Percentiles rank a stretch among this genome's conserved stretches.
phyloP scores from a whole-genome alignment of 2,797 vertebrate species.

The Todus mexicanus region DNA sequence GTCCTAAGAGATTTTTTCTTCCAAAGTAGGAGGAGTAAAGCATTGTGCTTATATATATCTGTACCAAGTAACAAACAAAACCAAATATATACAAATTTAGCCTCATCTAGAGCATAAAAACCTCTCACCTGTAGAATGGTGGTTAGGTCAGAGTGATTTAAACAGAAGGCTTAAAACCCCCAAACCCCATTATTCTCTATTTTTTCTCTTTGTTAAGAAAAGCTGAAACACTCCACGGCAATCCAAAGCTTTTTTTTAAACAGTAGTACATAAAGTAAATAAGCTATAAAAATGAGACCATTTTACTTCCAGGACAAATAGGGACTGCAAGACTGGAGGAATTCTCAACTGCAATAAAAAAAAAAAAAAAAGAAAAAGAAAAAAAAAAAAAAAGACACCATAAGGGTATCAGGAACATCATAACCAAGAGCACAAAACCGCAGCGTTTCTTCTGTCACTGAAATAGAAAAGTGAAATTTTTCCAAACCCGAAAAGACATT shows the following conservation, averaged over 20 bases:
- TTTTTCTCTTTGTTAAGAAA: background rate
- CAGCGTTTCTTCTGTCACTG: background rate
- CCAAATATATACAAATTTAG: background rate
- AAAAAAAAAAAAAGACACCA: accelerated
- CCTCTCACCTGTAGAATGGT: background rate
- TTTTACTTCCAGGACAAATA: background rate
- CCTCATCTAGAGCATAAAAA: background rate
- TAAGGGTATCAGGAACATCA: background rate
- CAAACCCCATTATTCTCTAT: background rate
- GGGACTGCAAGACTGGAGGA: background rate
- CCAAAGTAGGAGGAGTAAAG: background rate
- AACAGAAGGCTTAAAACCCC: background rate
- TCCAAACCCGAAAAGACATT: background rate
- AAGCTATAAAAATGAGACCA: background rate
- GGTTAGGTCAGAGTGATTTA: background rate
- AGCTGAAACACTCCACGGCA: background rate
- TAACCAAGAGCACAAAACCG: background rate
- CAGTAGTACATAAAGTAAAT: background rate
- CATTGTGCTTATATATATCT: background rate
- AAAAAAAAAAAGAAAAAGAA: background rate
- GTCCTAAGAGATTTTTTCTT: background rate
- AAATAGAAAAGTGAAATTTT: background rate
- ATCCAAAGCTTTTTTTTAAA: background rate
- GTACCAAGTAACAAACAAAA: background rate
- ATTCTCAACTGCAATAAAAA: background rate